Percentiles rank a stretch among this genome's conserved stretches.
Evolutionary conservation across 1,140 invertebrate genomes (phyloP).

Genomic region (Mactra quadrangularis): DNA sequence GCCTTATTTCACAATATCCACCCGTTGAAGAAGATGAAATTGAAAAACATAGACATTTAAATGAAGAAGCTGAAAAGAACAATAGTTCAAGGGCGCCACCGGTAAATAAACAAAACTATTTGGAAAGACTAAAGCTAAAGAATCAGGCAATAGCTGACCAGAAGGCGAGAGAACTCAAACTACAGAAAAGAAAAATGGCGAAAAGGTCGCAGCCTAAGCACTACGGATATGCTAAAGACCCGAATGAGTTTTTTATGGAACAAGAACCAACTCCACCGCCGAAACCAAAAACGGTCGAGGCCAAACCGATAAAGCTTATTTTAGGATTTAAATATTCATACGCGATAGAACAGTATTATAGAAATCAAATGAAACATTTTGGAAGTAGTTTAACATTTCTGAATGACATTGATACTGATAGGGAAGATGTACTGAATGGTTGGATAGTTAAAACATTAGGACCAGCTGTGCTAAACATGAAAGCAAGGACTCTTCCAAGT

Average conservation of each 20-base stretch:
- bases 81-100: not conserved
- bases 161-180: conserved; percentile 29
- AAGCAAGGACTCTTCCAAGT: conserved; percentile 49
- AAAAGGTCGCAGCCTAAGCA: conserved; percentile 32
- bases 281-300: conserved; percentile 11
- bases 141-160: not conserved
- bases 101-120: conserved; percentile 3
- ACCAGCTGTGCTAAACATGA: conserved; percentile 18
- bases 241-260: conserved; percentile 20
- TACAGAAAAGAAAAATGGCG: not conserved
- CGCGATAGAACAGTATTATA: conserved; percentile 53
- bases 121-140: conserved; percentile 34
- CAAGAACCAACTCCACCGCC: not conserved
- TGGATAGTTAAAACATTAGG: conserved; percentile 52
- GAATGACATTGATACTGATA: not conserved
- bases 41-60: conserved; percentile 36
- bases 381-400: not conserved
- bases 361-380: conserved; percentile 3
- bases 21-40: conserved; percentile 44
- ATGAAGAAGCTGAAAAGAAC: conserved; percentile 49
- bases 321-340: conserved; percentile 54
- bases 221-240: not conserved
- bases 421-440: conserved; percentile 42
- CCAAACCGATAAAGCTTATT: conserved; percentile 40
- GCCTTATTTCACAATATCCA: conserved; percentile 35